phyloP scores from a whole-genome alignment of 1,140 invertebrate genomes.

The Calosoma granatense region DNA sequence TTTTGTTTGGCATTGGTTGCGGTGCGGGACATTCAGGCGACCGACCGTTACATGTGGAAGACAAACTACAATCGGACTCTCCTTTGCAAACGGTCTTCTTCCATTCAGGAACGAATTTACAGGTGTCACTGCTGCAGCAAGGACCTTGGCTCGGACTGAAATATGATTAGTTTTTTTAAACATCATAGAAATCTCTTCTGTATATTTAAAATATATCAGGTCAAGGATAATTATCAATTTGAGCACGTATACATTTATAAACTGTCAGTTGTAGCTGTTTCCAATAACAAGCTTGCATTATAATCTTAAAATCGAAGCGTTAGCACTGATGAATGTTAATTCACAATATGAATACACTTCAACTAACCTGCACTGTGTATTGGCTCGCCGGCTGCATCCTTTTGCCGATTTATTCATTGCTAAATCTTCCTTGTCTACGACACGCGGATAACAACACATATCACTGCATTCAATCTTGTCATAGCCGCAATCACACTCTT shows the following conservation, averaged over 20 bases:
- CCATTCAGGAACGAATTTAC: constrained; percentile 61
- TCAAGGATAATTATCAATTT: too few relatives aligned
- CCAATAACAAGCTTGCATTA: too few relatives aligned
- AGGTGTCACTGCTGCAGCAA: constrained; percentile 77
- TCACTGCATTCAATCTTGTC: constrained; percentile 87
- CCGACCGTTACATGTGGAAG: constrained; percentile 75
- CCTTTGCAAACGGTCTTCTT: constrained; percentile 64
- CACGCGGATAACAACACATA: constrained; percentile 85
- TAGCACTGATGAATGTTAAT: too few relatives aligned
- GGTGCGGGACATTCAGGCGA: constrained; percentile 79
- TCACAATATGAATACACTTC: too few relatives aligned
- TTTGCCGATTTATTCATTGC: constrained; percentile 61
- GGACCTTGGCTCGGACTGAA: constrained; percentile 91
- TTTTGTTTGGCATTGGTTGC: constrained; percentile 64
- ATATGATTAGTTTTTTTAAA: constrained; percentile 20
- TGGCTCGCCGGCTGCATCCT: constrained; percentile 65
- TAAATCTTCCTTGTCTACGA: constrained; percentile 57
- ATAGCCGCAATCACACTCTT: constrained; percentile 98
- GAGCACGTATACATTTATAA: too few relatives aligned
- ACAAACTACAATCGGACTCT: constrained; percentile 80
- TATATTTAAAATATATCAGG: too few relatives aligned
- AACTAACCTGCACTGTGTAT: constrained; percentile 70
- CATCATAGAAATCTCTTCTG: too few relatives aligned
- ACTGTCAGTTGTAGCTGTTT: too few relatives aligned
- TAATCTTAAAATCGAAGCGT: too few relatives aligned